phyloP scores from a whole-genome alignment of 1,140 invertebrate genomes.

The Ganaspis sp. region DNA sequence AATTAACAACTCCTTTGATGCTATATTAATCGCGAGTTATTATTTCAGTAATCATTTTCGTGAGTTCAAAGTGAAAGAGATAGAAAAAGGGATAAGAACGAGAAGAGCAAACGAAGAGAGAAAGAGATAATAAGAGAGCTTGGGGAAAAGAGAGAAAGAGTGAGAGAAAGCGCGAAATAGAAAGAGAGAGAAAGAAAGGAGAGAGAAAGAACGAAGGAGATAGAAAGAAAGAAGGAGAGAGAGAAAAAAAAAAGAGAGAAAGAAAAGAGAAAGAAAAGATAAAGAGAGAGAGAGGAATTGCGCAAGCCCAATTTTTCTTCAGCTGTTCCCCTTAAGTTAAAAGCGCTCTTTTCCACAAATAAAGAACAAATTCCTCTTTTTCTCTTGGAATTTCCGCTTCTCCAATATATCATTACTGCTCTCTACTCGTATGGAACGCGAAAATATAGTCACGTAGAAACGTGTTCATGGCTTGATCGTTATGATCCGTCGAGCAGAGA shows the following conservation, averaged over 20 bases:
- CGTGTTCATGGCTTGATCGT: conserved; percentile 47
- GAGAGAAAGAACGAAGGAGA: no score
- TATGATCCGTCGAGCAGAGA: conserved; percentile 38
- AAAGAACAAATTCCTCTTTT: not conserved
- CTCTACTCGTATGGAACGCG: not conserved
- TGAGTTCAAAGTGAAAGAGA: not conserved
- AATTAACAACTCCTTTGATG: not conserved
- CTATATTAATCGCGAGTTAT: not conserved
- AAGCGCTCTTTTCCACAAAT: not conserved
- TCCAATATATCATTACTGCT: conserved; percentile 23
- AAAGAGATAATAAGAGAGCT: no score
- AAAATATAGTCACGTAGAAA: conserved; percentile 45
- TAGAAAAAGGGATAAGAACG: no score
- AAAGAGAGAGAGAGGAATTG: no score
- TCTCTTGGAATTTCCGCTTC: not conserved
- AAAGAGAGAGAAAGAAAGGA: not conserved
- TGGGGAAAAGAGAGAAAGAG: no score
- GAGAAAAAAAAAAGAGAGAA: no score
- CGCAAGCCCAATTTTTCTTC: not conserved
- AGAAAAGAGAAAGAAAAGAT: no score
- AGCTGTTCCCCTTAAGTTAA: not conserved
- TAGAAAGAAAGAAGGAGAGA: no score
- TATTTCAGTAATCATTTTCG: not conserved
- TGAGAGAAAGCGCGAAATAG: no score
- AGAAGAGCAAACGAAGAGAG: no score